These are phyloP conservation scores for Poecilobothrus nobilitatus DNA, from an alignment of 2,888 invertebrate species.

Conservation along the genomic window DNA sequence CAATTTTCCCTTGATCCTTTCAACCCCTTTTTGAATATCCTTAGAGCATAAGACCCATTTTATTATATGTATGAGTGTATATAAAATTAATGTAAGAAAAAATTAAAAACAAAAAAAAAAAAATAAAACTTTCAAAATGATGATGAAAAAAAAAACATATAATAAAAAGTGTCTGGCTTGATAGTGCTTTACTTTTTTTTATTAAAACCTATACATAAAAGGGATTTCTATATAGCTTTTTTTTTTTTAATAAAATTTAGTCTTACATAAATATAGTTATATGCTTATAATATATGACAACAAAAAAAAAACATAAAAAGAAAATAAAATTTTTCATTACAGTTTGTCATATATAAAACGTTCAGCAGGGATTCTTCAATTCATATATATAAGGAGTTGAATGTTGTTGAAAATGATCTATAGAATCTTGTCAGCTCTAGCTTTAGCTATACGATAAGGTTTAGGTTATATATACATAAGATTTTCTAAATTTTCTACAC, in stretches of 20 bases:
- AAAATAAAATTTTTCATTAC: not conserved
- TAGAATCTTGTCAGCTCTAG: too few relatives aligned
- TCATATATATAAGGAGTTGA: too few relatives aligned
- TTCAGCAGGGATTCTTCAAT: too few relatives aligned
- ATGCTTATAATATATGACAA: not conserved
- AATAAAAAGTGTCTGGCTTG: conserved; percentile 1
- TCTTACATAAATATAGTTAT: not conserved
- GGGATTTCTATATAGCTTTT: not conserved
- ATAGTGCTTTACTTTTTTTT: not conserved
- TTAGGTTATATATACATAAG: too few relatives aligned
- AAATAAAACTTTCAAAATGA: not conserved
- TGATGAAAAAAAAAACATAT: not conserved
- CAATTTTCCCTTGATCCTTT: not conserved
- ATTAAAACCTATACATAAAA: not conserved
- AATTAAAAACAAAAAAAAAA: not conserved
- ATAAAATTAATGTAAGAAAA: not conserved
- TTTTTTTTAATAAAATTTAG: too few relatives aligned
- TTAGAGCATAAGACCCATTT: not conserved
- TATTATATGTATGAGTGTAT: not conserved
- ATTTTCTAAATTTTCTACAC: too few relatives aligned
- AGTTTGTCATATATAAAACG: not conserved
- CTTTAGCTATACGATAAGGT: too few relatives aligned
- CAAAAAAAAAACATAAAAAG: too few relatives aligned
- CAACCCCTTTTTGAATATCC: not conserved
- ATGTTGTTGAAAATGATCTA: too few relatives aligned